Base-by-base conservation (phyloP, 1,140 invertebrate genomes). In the Nilaparvata lugens region DNA sequence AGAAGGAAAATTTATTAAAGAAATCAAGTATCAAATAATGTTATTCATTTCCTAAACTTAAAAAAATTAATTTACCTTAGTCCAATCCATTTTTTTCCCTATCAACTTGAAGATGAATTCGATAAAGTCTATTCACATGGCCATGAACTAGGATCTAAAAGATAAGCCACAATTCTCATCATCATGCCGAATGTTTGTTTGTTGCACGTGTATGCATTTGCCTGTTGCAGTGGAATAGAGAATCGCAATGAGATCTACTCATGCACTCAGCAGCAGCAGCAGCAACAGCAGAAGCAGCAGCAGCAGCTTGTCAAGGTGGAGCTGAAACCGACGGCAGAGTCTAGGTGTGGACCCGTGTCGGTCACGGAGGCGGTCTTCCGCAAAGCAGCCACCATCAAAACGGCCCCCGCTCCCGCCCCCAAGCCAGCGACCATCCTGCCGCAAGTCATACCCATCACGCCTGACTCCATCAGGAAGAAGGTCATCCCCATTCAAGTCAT, bases 211-310 rank as follows among this genome's bases (percentile, higher is more conserved):
- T 42, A 42, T 78, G 76, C 67, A 48, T 48, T 48, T 48, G 21
- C 21, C 45, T 48, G 45, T 84, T 84, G 64, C 82, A 94, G 91
- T 83, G 89, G 84, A 71, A 81, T 93, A 74, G 89, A 93, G 81
- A 83, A 86, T 76, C 81, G 86, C 77, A 79, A 91, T 82, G 86
- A 91, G 74, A 84, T 95, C 69, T 86, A 91, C 73, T 91, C 89
- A 68, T 78, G 81, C 73, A 82, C 82, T 72, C 88, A 92, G 78
- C 65, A 62, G 59, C 24, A 48, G 48, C 16, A n/a, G 35, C 60
- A n/a, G n/a, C 88, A 92, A 78, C 65, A 62, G 59, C n/a, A n/a
- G n/a, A n/a, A n/a, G n/a, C 88, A 92, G 78, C 65, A 62, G 59
- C 24, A 48, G 48, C 16, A n/a, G 35, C 60, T n/a, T 13, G 31